Evolutionary conservation across 2,888 invertebrate species (phyloP).

Genomic region (Orthosia incerta): DNA sequence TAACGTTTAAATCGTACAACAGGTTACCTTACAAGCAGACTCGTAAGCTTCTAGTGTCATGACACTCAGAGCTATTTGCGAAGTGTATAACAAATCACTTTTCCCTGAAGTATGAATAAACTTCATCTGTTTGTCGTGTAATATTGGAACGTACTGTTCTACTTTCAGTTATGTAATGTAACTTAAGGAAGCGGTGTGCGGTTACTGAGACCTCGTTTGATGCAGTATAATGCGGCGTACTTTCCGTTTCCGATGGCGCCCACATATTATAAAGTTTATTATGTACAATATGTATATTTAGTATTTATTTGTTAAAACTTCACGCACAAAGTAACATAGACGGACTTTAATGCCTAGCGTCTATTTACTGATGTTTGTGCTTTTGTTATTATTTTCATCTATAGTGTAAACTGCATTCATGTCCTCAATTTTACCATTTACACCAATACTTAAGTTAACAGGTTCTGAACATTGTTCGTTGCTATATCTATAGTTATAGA

Average conservation of each 20-base stretch:
- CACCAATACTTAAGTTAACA: no score
- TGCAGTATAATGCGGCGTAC: slow-evolving; percentile 4
- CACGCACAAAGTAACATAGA: no score
- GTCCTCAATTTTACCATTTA: no score
- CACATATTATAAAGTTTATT: neutral
- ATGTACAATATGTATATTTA: neutral
- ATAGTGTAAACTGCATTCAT: neutral
- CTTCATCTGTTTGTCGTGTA: neutral
- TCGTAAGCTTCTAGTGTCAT: neutral
- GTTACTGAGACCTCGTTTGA: slow-evolving; percentile 23
- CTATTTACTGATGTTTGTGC: neutral
- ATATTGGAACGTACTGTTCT: slow-evolving; percentile 6
- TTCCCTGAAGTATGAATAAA: neutral
- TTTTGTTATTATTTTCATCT: neutral
- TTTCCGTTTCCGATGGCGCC: slow-evolving; percentile 30
- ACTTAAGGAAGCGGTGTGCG: slow-evolving; percentile 13
- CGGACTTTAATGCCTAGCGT: no score
- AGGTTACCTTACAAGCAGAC: no score
- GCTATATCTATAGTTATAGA: no score
- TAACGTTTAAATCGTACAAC: no score
- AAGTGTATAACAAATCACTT: neutral
- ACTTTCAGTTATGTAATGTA: slow-evolving; percentile 36
- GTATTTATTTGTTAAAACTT: no score
- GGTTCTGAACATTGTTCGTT: no score
- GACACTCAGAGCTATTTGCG: neutral